These are phyloP conservation scores for Magallana angulata DNA, from an alignment of 1,140 invertebrate genomes.

Conservation along the genomic window DNA sequence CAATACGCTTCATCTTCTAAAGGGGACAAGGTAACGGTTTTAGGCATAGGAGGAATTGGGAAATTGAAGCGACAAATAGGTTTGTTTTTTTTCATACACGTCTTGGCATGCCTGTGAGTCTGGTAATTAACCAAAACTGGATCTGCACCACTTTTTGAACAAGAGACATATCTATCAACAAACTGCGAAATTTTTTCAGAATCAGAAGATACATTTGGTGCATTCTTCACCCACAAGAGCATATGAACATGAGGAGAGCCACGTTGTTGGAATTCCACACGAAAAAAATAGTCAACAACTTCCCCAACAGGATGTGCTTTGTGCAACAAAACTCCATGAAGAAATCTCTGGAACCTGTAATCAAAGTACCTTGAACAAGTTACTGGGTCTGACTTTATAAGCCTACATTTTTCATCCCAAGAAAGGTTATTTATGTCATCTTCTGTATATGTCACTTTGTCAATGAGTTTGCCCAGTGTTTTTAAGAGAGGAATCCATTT, in stretches of 20 bases:
- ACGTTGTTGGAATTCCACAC: conserved; percentile 50
- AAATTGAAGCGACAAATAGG: conserved; percentile 23
- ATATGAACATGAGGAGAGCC: conserved; percentile 53
- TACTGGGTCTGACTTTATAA: conserved; percentile 59
- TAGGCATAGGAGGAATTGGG: conserved; percentile 5
- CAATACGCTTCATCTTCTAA: not conserved
- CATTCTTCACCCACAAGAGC: conserved; percentile 44
- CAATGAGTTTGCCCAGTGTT: conserved; percentile 50
- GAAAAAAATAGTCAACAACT: conserved; percentile 60
- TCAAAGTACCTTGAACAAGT: conserved; percentile 61
- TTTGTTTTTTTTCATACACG: conserved; percentile 34
- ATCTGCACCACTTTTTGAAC: conserved; percentile 34
- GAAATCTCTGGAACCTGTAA: conserved; percentile 56
- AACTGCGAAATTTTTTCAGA: conserved; percentile 1
- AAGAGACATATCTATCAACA: conserved; percentile 40
- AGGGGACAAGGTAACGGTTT: not conserved
- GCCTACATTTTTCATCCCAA: conserved; percentile 48
- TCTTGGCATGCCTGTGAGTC: conserved; percentile 49
- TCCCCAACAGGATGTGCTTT: conserved; percentile 50
- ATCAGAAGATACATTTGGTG: conserved; percentile 20
- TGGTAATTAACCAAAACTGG: conserved; percentile 37
- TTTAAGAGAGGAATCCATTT: conserved; percentile 60
- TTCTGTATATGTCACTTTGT: conserved; percentile 40
- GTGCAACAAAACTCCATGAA: conserved; percentile 36
- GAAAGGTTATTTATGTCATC: conserved; percentile 49